A percentile compares a stretch with the other conserved stretches of the same genome.
phyloP scores from a whole-genome alignment of 1,140 invertebrate genomes.

The Eriosoma lanigerum region DNA sequence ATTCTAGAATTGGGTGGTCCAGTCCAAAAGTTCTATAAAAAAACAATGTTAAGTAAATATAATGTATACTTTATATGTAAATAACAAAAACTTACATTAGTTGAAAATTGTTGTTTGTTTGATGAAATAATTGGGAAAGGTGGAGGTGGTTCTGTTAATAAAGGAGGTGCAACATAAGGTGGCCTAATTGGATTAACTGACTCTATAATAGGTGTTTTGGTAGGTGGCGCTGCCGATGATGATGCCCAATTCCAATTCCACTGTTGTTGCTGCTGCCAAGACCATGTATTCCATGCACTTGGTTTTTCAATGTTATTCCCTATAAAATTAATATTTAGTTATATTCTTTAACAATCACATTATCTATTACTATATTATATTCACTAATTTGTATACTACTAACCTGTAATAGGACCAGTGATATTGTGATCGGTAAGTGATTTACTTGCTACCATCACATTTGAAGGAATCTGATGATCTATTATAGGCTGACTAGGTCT shows the following conservation, averaged over 20 bases:
- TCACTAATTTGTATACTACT: neutral
- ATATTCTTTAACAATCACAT: too few relatives aligned
- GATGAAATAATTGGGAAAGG: neutral
- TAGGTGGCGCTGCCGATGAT: constrained; percentile 57
- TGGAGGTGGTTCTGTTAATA: constrained; percentile 53
- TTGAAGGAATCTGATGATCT: constrained; percentile 56
- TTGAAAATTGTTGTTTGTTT: neutral
- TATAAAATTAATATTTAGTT: constrained; percentile 20
- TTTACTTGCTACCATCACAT: neutral
- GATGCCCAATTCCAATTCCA: constrained; percentile 55
- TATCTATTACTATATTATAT: too few relatives aligned
- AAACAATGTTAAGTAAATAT: neutral
- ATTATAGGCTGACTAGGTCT: constrained; percentile 53
- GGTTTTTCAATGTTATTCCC: constrained; percentile 36
- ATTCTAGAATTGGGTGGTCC: neutral
- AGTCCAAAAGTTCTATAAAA: constrained; percentile 32
- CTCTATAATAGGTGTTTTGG: constrained; percentile 58
- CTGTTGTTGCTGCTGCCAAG: constrained; percentile 28
- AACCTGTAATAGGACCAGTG: neutral
- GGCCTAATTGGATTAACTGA: constrained; percentile 58
- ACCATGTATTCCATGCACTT: constrained; percentile 37
- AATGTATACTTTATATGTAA: neutral
- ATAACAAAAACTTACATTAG: constrained; percentile 28
- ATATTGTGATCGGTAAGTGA: neutral
- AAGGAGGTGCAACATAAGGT: constrained; percentile 58